Conservation (phyloP, 2,888 invertebrate genomes). For the Oxyscelio sp. region DNA sequence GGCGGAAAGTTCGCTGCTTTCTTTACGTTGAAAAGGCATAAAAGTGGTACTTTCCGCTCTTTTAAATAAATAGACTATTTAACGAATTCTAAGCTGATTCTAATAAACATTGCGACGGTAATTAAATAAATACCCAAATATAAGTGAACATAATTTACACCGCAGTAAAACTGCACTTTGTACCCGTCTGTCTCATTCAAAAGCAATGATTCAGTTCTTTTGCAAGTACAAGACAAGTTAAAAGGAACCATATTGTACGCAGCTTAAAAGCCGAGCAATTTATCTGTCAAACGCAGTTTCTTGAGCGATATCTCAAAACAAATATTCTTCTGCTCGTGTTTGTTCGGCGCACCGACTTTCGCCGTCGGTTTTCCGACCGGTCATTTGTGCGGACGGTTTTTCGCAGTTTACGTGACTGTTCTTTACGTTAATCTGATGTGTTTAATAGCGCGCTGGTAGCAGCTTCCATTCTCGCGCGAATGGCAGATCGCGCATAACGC, state of each 20-base stretch:
- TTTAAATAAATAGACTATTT: too few relatives aligned
- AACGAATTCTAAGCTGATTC: too few relatives aligned
- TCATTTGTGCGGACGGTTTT: constrained; percentile 14
- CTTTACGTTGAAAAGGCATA: too few relatives aligned
- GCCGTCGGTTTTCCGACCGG: constrained; percentile 36
- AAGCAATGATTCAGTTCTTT: too few relatives aligned
- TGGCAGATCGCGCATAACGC: constrained; percentile 39
- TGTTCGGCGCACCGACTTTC: constrained; percentile 45
- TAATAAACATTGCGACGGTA: too few relatives aligned
- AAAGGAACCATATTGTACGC: constrained; percentile 37
- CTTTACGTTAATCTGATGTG: background rate
- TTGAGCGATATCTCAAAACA: constrained; percentile 40
- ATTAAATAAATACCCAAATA: too few relatives aligned
- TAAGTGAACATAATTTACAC: too few relatives aligned
- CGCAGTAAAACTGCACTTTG: too few relatives aligned
- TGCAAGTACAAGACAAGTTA: constrained; percentile 31
- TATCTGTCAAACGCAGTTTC: constrained; percentile 37
- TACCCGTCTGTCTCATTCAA: too few relatives aligned
- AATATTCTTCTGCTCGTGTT: constrained; percentile 37
- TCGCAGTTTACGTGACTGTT: background rate
- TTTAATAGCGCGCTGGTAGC: constrained; percentile 28
- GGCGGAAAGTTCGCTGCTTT: too few relatives aligned
- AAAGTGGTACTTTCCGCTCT: too few relatives aligned
- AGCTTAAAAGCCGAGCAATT: constrained; percentile 31
- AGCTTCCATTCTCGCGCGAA: constrained; percentile 43